A percentile compares a stretch with the other conserved stretches of the same genome.
Conservation (phyloP, 2,888 invertebrate genomes). For the Drosophila peninsularis region DNA sequence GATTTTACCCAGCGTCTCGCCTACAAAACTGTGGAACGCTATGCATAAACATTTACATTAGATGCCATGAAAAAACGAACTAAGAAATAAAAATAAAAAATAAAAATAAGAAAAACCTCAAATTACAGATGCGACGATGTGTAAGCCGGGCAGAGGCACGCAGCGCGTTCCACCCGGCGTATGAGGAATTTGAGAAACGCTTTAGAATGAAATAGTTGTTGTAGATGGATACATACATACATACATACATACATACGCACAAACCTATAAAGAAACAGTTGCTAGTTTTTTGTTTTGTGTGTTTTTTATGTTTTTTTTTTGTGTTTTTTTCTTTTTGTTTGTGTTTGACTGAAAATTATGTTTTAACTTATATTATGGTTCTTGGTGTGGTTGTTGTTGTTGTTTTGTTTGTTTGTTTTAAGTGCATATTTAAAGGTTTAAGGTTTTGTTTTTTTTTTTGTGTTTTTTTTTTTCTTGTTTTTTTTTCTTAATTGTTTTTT, state of each 20-base stretch:
- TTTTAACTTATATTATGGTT: slow-evolving; percentile 73
- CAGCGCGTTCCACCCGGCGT: slow-evolving; percentile 11
- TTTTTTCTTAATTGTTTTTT: slow-evolving; percentile 31
- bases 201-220: slow-evolving; percentile 52
- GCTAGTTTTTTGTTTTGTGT: slow-evolving; percentile 50
- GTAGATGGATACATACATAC: slow-evolving; percentile 40
- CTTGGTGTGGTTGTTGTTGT: slow-evolving; percentile 42
- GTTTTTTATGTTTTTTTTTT: slow-evolving; percentile 41
- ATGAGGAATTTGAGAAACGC: slow-evolving; percentile 45
- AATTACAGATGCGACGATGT: slow-evolving; percentile 38
- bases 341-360: slow-evolving; percentile 70
- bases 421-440: slow-evolving; percentile 76
- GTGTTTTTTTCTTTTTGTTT: slow-evolving; percentile 41
- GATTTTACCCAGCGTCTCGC: slow-evolving; percentile 14
- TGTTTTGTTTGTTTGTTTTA: slow-evolving; percentile 46
- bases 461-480: slow-evolving; percentile 34
- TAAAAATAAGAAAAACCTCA: slow-evolving; percentile 21
- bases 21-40: slow-evolving; percentile 48
- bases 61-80: slow-evolving; percentile 37
- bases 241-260: slow-evolving; percentile 64
- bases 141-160: slow-evolving; percentile 8
- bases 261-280: slow-evolving; percentile 76
- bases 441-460: slow-evolving; percentile 50
- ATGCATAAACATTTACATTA: slow-evolving; percentile 69
- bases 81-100: slow-evolving; percentile 2